Base-by-base conservation (phyloP, 2,113 vertebrate genomes). In the Coptodon rendalli region DNA sequence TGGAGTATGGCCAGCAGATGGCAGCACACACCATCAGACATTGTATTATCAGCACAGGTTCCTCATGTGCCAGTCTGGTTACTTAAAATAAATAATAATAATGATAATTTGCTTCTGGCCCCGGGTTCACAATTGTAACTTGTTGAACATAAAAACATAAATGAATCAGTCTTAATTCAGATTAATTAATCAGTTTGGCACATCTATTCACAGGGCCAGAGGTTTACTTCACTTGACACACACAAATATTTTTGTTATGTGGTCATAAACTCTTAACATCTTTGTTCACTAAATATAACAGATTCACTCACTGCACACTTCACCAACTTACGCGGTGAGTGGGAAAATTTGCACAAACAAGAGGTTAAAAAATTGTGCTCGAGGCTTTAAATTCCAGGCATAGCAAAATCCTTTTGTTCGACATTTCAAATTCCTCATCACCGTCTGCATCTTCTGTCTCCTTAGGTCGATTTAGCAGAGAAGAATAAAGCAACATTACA, bases 1-100 rank as follows among this genome's bases (percentile, higher is more conserved):
- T 59, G 27, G 27, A n/a, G 3, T 68, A 5, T 19, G n/a, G 19
- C 86, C 94, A 91, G 38, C 34, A 93, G 93, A 56, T 83, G 93
- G 89, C 90, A 92, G 88, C 78, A 85, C 73, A 86, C 38, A 36
- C 13, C 45, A 8, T 78, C 73, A 78, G 45, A n/a, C 6, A 5
- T 76, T 50, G 16, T 68, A 22, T 6, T 36, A 14, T n/a, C 19
- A 14, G 4, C 19, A 3, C 6, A 14, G 63, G 27, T n/a, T 52
- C 34, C 45, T 50, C 16, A 31, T 8, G 17, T 0, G 73, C 48
- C 73, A 52, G 19, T 17, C 1, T 50, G 24, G 3, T 16, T 48
- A 48, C 45, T 48, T 48, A 48, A 48, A 48, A 16, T 7, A 48
- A 48, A 48, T 7, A 16, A 48, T 16, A 16, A 48, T 16, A 48